Base-by-base conservation (phyloP, 2,888 invertebrate species). In the Trilocha varians region DNA sequence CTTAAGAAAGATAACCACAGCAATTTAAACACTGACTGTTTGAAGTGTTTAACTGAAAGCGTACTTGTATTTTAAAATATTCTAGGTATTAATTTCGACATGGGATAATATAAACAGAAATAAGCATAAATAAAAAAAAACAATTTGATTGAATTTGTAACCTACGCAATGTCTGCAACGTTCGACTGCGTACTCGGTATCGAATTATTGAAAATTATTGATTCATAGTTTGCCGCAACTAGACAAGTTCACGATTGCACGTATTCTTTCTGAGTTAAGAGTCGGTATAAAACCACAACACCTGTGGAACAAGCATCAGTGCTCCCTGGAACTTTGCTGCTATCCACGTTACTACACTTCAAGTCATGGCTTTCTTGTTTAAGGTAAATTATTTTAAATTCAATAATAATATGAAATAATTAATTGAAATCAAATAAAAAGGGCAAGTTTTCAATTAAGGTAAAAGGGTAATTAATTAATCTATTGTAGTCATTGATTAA, bases 191-290 rank as follows among this genome's bases (percentile, higher is more conserved):
- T 78, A 65, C 55, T 50, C 53, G 40, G 39, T 48, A 58, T 61
- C 69, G 55, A 78, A 80, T 67, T 69, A 80, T 74, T 74, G 74
- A 78, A 78, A 83, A 82, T 76, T 77, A 79, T 84, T 80, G 80
- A 78, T 79, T 78, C 82, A 82, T 80, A 78, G 71, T 70, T 70
- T 76, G 76, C 72, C 50, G 80, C 82, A 84, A 83, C 46, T 64
- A 57, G 61, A 66, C 73, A 71, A 71, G 68, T 67, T 70, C 68
- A 70, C 69, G 69, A 78, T 83, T 82, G 78, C 78, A 72, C 65
- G 61, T 61, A 57, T 69, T 78, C 62, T 73, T 63, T 66, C 62
- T 58, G 66, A 65, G 66, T 67, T 69, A 65, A 63, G 67, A 59
- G 59, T 52, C 44, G 64, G 65, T 84, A 84, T 85, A 85, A 74